A percentile compares a stretch with the other conserved stretches of the same genome.
Evolutionary conservation across 2,113 vertebrate species (phyloP).

Genomic region (Piprites chloris): DNA sequence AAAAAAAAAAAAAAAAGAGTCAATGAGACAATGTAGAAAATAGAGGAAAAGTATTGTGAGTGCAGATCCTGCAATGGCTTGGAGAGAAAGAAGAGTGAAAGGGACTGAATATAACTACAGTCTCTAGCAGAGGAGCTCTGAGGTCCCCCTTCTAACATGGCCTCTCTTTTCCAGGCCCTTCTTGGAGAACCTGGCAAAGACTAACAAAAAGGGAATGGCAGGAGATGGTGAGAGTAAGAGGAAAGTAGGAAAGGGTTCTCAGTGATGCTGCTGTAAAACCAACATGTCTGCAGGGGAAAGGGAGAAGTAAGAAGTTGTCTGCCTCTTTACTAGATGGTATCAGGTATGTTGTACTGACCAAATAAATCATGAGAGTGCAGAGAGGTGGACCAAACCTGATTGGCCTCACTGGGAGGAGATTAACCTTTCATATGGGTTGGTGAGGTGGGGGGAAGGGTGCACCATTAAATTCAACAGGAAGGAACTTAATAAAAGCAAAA

Average conservation of each 20-base stretch:
- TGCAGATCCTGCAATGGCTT: neutral
- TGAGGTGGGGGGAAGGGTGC: accelerated
- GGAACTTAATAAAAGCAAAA: neutral
- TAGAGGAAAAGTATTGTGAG: neutral
- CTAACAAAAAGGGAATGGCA: neutral
- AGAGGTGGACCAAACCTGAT: neutral
- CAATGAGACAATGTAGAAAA: neutral
- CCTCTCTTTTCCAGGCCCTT: neutral
- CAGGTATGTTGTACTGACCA: neutral
- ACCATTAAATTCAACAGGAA: neutral
- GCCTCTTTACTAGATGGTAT: neutral
- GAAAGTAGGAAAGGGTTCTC: neutral
- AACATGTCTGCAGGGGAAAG: neutral
- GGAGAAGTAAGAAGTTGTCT: neutral
- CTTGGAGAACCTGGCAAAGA: neutral
- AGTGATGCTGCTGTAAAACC: neutral
- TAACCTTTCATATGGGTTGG: neutral
- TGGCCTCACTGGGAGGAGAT: neutral
- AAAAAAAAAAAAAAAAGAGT: neutral
- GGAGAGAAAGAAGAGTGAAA: neutral
- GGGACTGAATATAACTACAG: neutral
- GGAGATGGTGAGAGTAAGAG: neutral
- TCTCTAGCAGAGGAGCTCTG: neutral
- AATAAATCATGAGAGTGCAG: neutral
- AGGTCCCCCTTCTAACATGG: neutral